Base-by-base conservation (phyloP, 2,113 vertebrate species). In the Amphilophus citrinellus region DNA sequence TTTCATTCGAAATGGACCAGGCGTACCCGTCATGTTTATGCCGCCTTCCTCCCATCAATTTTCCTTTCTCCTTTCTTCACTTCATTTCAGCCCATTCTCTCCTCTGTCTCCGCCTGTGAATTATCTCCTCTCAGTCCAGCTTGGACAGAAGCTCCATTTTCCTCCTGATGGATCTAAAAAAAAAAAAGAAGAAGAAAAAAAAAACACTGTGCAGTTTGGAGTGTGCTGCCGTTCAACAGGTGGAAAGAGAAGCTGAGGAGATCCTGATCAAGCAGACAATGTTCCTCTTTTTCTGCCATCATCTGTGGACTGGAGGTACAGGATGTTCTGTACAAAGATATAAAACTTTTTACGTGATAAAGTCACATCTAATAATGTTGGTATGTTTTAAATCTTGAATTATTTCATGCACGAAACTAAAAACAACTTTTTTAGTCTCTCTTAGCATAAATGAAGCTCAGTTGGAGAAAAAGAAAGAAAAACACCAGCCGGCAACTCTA, bases 1-100 rank as follows among this genome's bases (percentile, higher is more conserved):
- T 95, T 96, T 94, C 91, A 92, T 94, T 95, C 90, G 89, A 89
- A 87, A 87, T 86, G 92, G 85, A 86, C 83, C 84, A 90, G 87
- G 75, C 91, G 89, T 84, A 73, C 80, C 83, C 86, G 79, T 91
- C 80, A 84, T 93, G 89, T 93, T 94, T 94, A 92, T 92, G 87
- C 88, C 65, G n/a, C 76, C 85, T 81, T 84, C 80, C 80, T 77
- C 83, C 84, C 90, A 93, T 91, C 91, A 90, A 91, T 92, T 87
- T 79, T 85, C 81, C 82, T 84, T 83, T 85, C 82, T 89, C 56
- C 66, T 85, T 79, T 83, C 84, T 60, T 73, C 78, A 83, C 87
- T 89, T 90, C 77, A 84, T 89, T 88, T 82, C 57, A 62, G 80
- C 14, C 57, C 76, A 7, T 80, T 68, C 85, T 79, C 81, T 91